Percentiles rank a stretch among this genome's conserved stretches.
phyloP scores from a whole-genome alignment of 2,888 invertebrate genomes.

The Portevinia maculata region DNA sequence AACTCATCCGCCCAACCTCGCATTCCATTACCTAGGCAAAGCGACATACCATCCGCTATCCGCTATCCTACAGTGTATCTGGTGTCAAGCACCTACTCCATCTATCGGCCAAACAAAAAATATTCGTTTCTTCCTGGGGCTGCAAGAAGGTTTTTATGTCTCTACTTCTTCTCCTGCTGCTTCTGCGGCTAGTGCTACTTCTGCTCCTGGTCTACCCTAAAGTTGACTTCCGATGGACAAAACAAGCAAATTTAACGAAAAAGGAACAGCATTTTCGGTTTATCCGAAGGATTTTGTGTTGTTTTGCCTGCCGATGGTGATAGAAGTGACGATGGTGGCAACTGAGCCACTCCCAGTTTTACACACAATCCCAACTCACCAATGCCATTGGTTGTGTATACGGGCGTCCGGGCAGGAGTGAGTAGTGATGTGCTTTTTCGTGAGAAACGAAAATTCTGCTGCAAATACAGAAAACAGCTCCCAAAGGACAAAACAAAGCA shows the following conservation, averaged over 20 bases:
- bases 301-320: slow-evolving; percentile 46
- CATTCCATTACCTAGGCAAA: slow-evolving; percentile 40
- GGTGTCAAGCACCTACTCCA: slow-evolving; percentile 66
- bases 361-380: slow-evolving; percentile 68
- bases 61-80: slow-evolving; percentile 27
- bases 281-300: slow-evolving; percentile 61
- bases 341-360: slow-evolving; percentile 73
- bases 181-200: neutral
- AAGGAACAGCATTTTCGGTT: slow-evolving; percentile 48
- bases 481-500: slow-evolving; percentile 65
- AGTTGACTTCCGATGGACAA: slow-evolving; percentile 66
- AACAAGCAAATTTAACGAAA: slow-evolving; percentile 41
- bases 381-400: slow-evolving; percentile 66
- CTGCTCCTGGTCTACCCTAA: slow-evolving; percentile 29
- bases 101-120: slow-evolving; percentile 51
- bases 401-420: slow-evolving; percentile 23
- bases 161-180: slow-evolving; percentile 2
- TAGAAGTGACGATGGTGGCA: slow-evolving; percentile 48
- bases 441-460: slow-evolving; percentile 24
- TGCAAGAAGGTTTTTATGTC: slow-evolving; percentile 32
- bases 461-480: slow-evolving; percentile 33
- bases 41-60: slow-evolving; percentile 25
- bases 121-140: slow-evolving; percentile 14
- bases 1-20: slow-evolving; percentile 53
- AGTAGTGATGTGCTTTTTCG: slow-evolving; percentile 40